These are phyloP conservation scores for Apis cerana DNA, from an alignment of 1,140 invertebrate species.

Conservation along the genomic window DNA sequence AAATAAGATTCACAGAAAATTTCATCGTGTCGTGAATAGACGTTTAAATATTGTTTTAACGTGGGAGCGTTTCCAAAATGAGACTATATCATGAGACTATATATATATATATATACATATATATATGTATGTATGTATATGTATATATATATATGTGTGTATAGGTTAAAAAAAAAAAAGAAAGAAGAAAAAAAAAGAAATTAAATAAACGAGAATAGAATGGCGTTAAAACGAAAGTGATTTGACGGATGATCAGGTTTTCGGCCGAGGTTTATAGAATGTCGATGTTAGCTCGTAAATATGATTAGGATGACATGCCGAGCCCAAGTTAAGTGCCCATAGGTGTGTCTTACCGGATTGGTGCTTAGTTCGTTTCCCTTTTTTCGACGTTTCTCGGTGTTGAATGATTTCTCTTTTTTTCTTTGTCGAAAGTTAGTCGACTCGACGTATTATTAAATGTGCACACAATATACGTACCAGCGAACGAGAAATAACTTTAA, in stretches of 20 bases:
- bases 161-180: background rate
- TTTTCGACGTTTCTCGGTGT: conserved; percentile 68
- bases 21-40: background rate
- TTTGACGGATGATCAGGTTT: conserved; percentile 33
- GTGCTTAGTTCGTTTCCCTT: conserved; percentile 72
- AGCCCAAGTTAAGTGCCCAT: conserved; percentile 74
- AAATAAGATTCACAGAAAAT: conserved; percentile 25
- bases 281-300: conserved; percentile 74
- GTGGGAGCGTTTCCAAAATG: no score
- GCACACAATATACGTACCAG: conserved; percentile 59
- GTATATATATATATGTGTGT: no score
- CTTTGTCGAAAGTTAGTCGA: conserved; percentile 64
- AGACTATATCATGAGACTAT: no score
- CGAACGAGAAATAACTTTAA: conserved; percentile 49
- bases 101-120: no score
- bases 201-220: background rate
- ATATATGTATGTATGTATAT: no score
- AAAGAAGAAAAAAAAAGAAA: background rate
- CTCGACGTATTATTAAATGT: conserved; percentile 58
- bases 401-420: conserved; percentile 61
- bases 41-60: no score
- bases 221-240: background rate
- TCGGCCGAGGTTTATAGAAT: conserved; percentile 60
- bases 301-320: conserved; percentile 72
- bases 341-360: conserved; percentile 74